Conservation (phyloP, 2,888 invertebrate species). For the Selenia dentaria region DNA sequence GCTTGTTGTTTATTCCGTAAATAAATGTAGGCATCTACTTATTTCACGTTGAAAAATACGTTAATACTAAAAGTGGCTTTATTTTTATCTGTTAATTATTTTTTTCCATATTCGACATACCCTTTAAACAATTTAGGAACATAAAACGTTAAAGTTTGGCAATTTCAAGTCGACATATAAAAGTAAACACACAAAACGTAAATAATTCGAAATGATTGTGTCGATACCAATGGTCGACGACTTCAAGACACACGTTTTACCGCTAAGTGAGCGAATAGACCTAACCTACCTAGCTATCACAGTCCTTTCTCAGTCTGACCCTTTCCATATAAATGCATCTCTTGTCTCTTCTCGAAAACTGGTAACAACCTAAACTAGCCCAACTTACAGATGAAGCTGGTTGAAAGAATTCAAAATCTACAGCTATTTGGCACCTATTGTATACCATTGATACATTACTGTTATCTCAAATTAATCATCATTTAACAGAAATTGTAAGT, state of each 20-base stretch:
- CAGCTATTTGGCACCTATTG: conserved; percentile 82
- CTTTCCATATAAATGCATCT: conserved; percentile 80
- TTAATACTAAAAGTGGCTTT: no score
- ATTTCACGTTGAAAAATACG: no score
- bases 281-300: conserved; percentile 83
- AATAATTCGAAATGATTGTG: conserved; percentile 49
- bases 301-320: conserved; percentile 84
- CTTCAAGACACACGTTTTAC: conserved; percentile 66
- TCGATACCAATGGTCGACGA: conserved; percentile 57
- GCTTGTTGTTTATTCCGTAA: no score
- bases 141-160: conserved; percentile 40
- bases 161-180: conserved; percentile 49
- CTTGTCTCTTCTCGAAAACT: conserved; percentile 72
- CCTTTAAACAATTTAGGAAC: conserved; percentile 42
- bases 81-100: no score
- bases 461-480: conserved; percentile 41
- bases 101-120: conserved; percentile 16
- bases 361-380: conserved; percentile 81
- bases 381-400: conserved; percentile 70
- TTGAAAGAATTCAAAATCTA: conserved; percentile 67
- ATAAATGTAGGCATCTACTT: no score
- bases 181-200: conserved; percentile 41
- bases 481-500: conserved; percentile 46
- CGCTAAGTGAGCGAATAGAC: conserved; percentile 79
- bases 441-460: conserved; percentile 61